phyloP scores from a whole-genome alignment of 2,797 vertebrate species.

The Cottoperca gobio region DNA sequence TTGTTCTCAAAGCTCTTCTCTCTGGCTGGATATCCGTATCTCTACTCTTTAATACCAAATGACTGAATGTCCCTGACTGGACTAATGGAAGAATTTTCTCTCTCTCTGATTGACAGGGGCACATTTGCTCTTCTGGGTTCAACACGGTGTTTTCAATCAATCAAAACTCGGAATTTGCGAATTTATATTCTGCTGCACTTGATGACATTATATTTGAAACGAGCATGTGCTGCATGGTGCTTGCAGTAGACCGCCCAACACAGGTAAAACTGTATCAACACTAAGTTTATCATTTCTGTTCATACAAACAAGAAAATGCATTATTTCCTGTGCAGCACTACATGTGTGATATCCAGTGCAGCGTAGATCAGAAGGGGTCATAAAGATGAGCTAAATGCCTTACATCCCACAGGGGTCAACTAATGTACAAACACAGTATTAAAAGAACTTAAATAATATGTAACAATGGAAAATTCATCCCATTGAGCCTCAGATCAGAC shows the following conservation, averaged over 20 bases:
- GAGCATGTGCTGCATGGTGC: neutral
- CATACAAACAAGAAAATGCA: neutral
- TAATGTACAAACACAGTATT: too few species aligned
- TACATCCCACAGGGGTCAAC: too few species aligned
- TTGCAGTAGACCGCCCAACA: neutral
- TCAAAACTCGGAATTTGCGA: too few species aligned
- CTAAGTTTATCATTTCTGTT: neutral
- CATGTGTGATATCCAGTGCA: neutral
- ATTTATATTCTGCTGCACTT: neutral
- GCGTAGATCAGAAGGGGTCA: too few species aligned
- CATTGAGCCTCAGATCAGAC: too few species aligned
- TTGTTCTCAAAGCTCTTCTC: neutral
- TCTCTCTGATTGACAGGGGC: neutral
- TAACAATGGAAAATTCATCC: too few species aligned
- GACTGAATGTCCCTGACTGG: neutral
- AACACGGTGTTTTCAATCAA: neutral
- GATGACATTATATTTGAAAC: neutral
- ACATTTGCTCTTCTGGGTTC: neutral
- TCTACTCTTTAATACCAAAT: neutral
- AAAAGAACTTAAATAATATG: too few species aligned
- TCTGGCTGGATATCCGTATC: neutral
- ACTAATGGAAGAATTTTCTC: neutral
- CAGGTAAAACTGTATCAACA: too few species aligned
- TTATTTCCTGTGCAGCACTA: neutral
- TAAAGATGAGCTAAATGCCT: too few species aligned